These are phyloP conservation scores for Papilio protenor DNA, from an alignment of 2,888 invertebrate genomes.

Conservation along the genomic window DNA sequence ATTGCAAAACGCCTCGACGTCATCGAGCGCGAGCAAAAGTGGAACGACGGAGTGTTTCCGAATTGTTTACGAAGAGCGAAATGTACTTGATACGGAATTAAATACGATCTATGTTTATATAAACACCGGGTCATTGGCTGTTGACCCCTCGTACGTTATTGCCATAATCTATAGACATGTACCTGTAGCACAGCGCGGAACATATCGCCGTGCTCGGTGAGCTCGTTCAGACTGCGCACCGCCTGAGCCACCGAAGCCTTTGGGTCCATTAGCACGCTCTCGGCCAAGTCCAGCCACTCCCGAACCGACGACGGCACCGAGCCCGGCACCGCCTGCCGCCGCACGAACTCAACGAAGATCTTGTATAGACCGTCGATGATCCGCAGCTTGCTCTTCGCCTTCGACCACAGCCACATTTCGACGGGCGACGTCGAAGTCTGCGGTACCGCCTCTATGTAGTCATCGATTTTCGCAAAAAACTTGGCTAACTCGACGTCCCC, in stretches of 20 bases:
- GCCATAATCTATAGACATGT: conserved; percentile 48
- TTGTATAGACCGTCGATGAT: conserved; percentile 87
- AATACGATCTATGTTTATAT: conserved; percentile 5
- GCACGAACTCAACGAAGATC: conserved; percentile 86
- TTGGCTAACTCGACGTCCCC: conserved; percentile 85
- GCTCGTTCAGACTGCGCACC: conserved; percentile 84
- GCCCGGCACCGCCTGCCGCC: conserved; percentile 69
- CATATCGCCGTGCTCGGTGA: conserved; percentile 86
- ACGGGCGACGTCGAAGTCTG: conserved; percentile 60
- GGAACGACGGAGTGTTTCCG: conserved; percentile 30
- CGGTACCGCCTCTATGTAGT: conserved; percentile 73
- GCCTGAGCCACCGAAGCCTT: conserved; percentile 83
- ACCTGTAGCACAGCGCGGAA: conserved; percentile 88
- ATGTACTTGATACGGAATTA: conserved; percentile 41
- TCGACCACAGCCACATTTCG: conserved; percentile 86
- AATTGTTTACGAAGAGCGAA: conserved; percentile 39
- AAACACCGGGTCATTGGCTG: conserved; percentile 22
- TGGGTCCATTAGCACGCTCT: conserved; percentile 86
- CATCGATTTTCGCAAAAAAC: conserved; percentile 83
- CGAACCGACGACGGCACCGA: conserved; percentile 69
- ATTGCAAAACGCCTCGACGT: conserved; percentile 40
- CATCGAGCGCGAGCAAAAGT: conserved; percentile 31
- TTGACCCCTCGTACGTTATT: conserved; percentile 4
- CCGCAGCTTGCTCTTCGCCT: conserved; percentile 85
- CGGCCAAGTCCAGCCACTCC: conserved; percentile 86